Evolutionary conservation across 1,140 invertebrate species (phyloP), one percentile per base, ranked within the genome.

Genomic region (Acromyrmex echinatior): DNA sequence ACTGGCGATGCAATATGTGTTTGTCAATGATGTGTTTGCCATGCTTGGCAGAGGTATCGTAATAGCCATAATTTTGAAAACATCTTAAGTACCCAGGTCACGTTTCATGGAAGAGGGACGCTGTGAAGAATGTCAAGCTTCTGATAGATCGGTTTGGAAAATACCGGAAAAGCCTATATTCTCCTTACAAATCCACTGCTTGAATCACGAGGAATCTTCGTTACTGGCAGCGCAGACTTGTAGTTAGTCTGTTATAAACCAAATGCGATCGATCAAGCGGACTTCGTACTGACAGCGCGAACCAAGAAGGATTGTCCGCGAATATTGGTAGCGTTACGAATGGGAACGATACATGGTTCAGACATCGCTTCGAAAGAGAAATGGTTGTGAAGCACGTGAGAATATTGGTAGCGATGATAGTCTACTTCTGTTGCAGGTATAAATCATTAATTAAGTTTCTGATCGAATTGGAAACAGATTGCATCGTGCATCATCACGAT

Each of bases 111-210:
- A 53, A 51, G 35, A 73, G 31, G 53, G 58, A 68, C 68, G 60
- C 45, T 66, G 45, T 49, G 62, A 79, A 65, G 68, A 88, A 84
- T 84, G 80, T 56, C 68, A 62, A 84, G 86, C 12, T 16, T 16
- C 21, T 88, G 89, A 91, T 88, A 60, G 74, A 91, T 81, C 73
- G 73, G 39, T 35, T 31, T 12, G 39, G 79, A 81, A 82, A 86
- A 81, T 68, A 63, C 10, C 60, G 45, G 86, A 82, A 70, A 62
- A 76, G 85, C 63, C 76, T 71, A 53, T 25, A 18, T 25, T 21
- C 53, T 71, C n/a, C 35, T 56, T 65, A 2, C 28, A 35, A 77
- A 73, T 45, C 18, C 39, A 9, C 58, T 16, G 49, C 74, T 45
- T 16, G 62, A 90, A 82, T 87, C 86, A 73, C 53, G 31, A 25